Evolutionary conservation across 2,113 vertebrate genomes (phyloP).

Genomic region (Mastomys natalensis): DNA sequence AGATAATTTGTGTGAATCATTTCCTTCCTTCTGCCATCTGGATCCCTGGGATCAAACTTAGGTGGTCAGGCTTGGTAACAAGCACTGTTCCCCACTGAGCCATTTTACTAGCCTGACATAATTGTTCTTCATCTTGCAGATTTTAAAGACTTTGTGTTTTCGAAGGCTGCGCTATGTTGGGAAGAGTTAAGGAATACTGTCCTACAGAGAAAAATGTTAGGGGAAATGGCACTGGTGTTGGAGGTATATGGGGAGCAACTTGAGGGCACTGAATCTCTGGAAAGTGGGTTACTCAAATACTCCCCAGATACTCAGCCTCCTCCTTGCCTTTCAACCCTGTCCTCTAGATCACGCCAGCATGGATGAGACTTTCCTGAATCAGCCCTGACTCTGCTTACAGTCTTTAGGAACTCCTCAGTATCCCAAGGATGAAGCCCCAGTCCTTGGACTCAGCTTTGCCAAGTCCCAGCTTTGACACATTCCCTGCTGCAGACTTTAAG

Average conservation of each 20-base stretch:
- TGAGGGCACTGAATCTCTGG: not conserved
- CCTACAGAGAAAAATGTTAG: not conserved
- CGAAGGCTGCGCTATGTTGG: not conserved
- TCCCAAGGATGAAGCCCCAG: not conserved
- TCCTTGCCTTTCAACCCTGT: not conserved
- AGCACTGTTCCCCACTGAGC: not conserved
- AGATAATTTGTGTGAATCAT: not conserved
- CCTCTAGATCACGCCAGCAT: too few species aligned
- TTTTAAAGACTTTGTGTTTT: not conserved
- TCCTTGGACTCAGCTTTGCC: not conserved
- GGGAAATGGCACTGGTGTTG: not conserved
- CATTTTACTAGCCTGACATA: not conserved
- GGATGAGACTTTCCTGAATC: not conserved
- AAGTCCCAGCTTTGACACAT: not conserved
- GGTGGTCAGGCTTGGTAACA: not conserved
- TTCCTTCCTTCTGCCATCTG: not conserved
- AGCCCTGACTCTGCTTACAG: not conserved
- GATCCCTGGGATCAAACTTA: not conserved
- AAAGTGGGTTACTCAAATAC: not conserved
- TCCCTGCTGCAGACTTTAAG: not conserved
- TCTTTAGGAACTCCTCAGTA: not conserved
- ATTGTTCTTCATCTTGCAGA: not conserved
- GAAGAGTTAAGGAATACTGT: not conserved
- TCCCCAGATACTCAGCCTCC: not conserved
- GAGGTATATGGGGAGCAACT: not conserved